Conservation (phyloP, 2,113 vertebrate species). For the Atrichornis clamosus region DNA sequence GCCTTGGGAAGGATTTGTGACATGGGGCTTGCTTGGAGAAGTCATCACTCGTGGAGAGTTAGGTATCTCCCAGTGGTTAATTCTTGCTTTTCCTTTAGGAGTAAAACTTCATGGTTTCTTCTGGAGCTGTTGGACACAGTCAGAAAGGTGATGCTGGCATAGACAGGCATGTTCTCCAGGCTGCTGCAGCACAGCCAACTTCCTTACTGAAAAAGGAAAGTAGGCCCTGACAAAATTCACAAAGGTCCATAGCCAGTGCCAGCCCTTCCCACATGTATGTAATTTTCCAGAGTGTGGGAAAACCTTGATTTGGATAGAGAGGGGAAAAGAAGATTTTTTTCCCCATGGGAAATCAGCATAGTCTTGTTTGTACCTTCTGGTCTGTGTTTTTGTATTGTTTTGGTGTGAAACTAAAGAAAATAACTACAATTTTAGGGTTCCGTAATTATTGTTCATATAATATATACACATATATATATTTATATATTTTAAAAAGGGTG, state of each 20-base stretch:
- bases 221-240: not conserved
- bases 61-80: not conserved
- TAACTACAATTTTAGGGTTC: not conserved
- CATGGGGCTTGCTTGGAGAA: not conserved
- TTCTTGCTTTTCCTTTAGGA: not conserved
- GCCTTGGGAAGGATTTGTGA: not conserved
- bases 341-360: not conserved
- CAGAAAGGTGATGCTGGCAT: not conserved
- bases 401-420: not conserved
- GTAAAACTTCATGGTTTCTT: not conserved
- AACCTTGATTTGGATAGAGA: not conserved
- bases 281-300: not conserved
- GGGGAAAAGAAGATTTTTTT: not conserved
- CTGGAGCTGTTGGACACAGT: not conserved
- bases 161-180: not conserved
- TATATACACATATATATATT: not conserved
- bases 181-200: fast-evolving
- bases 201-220: not conserved
- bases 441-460: not conserved
- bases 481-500: not conserved
- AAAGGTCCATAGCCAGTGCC: fast-evolving
- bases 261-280: not conserved
- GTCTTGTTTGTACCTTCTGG: not conserved
- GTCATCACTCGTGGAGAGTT: fast-evolving
- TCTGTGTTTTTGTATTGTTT: not conserved